A percentile compares a stretch with the other conserved stretches of the same genome.
Conservation (phyloP, 2,797 vertebrate species). For the Sarcoramphus papa region DNA sequence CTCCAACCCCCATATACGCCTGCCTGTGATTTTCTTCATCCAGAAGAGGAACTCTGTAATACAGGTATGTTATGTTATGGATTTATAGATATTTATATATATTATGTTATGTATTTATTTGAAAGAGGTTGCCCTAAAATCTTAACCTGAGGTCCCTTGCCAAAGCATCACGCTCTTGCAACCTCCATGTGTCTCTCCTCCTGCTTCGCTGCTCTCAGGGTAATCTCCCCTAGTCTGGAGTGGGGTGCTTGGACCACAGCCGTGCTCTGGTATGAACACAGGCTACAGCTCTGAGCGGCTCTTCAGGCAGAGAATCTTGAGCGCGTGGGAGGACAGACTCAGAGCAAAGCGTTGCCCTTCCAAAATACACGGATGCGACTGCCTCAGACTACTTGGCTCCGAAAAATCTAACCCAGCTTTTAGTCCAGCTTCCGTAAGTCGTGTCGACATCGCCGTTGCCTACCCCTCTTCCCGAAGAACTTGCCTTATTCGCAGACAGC, state of each 20-base stretch:
- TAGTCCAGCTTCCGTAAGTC: not conserved
- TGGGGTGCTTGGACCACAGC: not conserved
- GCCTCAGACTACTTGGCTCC: not conserved
- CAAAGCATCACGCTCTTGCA: not conserved
- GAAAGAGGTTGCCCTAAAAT: not conserved
- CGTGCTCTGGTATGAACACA: accelerated
- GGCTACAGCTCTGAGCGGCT: not conserved
- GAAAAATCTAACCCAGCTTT: not conserved
- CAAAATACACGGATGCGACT: not conserved
- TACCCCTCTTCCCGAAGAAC: not conserved
- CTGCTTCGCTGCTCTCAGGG: not conserved
- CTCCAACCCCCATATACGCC: not conserved
- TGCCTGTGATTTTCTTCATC: not conserved
- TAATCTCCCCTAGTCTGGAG: not conserved
- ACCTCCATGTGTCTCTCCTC: not conserved
- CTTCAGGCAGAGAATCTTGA: not conserved
- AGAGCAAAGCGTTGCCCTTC: not conserved
- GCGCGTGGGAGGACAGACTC: accelerated
- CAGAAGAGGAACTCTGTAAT: not conserved
- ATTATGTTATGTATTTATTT: not conserved
- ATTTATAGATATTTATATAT: not conserved
- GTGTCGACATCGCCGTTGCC: not conserved
- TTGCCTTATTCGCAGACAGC: not conserved
- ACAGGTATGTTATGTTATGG: not conserved
- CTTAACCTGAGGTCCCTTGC: not conserved